These are phyloP conservation scores for Aphodius granarius DNA, from an alignment of 2,888 invertebrate genomes.

Conservation along the genomic window DNA sequence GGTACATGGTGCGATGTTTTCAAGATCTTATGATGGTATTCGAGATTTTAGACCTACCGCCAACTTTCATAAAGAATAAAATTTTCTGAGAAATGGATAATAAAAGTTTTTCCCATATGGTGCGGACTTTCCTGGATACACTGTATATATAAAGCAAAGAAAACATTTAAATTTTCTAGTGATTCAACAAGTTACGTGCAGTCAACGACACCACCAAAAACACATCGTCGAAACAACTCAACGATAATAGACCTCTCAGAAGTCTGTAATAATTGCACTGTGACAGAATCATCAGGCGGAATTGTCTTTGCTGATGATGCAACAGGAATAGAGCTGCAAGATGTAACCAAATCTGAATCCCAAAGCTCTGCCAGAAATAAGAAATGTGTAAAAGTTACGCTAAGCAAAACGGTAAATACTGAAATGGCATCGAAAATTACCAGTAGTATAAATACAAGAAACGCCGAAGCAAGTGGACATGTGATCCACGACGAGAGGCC, in stretches of 20 bases:
- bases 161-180: background rate
- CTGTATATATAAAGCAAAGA: too few species aligned
- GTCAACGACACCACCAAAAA: slow-evolving; percentile 1
- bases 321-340: background rate
- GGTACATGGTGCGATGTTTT: too few species aligned
- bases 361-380: background rate
- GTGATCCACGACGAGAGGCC: slow-evolving; percentile 1
- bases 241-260: slow-evolving; percentile 21
- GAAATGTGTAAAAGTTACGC: background rate
- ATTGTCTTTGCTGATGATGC: slow-evolving; percentile 5
- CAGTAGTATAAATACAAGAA: background rate
- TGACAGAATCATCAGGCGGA: slow-evolving; percentile 2
- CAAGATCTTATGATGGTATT: too few species aligned
- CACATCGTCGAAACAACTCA: slow-evolving; percentile 23
- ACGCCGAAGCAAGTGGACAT: background rate
- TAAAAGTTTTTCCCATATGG: too few species aligned
- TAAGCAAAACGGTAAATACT: background rate
- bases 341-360: background rate
- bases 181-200: background rate
- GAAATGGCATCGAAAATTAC: background rate
- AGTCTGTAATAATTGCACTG: background rate
- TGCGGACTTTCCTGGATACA: too few species aligned
- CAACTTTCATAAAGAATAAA: too few species aligned
- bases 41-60: too few species aligned
- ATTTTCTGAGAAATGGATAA: too few species aligned